phyloP scores from a whole-genome alignment of 2,113 vertebrate species.

The Podarcis muralis region DNA sequence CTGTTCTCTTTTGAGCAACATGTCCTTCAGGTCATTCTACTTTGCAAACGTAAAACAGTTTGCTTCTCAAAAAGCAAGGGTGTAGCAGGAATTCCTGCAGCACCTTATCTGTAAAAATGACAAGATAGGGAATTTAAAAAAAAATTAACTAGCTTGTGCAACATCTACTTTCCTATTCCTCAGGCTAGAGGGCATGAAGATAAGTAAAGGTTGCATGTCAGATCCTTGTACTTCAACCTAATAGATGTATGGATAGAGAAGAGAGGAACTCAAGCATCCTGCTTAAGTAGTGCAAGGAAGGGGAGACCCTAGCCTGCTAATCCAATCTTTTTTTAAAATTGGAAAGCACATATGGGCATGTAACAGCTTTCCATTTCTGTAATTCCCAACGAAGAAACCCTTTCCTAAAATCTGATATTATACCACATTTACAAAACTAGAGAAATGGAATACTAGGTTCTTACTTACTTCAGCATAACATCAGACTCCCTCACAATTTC shows the following conservation, averaged over 20 bases:
- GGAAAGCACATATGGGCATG: neutral
- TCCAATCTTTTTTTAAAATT: neutral
- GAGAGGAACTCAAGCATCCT: neutral
- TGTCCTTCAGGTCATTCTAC: no score
- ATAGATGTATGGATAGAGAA: no score
- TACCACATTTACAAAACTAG: neutral
- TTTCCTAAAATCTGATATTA: neutral
- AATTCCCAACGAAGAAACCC: neutral
- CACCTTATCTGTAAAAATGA: neutral
- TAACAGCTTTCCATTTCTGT: neutral
- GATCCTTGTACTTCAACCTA: neutral
- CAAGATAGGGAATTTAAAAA: neutral
- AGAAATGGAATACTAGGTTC: neutral
- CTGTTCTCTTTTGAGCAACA: neutral
- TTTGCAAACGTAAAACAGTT: neutral
- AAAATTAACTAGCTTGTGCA: neutral
- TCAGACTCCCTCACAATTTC: constrained; percentile 93
- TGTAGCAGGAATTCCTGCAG: neutral
- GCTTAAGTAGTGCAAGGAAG: neutral
- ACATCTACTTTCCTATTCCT: neutral
- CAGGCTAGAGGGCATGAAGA: neutral
- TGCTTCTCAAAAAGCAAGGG: neutral
- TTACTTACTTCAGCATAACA: constrained; percentile 94
- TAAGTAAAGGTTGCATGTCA: neutral
- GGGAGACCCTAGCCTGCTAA: neutral